Evolutionary conservation across 2,797 vertebrate genomes (phyloP).

Genomic region (Euphonia xanthogaster): DNA sequence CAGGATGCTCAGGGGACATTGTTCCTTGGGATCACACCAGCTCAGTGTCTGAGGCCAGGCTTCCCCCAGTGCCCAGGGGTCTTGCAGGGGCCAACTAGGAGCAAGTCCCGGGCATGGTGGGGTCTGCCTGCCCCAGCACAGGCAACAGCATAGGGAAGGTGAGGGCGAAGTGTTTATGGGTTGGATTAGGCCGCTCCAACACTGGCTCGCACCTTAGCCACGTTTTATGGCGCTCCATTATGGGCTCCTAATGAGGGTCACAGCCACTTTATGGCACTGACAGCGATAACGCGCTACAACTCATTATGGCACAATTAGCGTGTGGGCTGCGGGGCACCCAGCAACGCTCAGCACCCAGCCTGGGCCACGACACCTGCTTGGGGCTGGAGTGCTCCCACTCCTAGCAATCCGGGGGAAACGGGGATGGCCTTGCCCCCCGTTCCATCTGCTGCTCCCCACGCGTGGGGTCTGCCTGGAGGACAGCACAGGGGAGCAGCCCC

Average conservation of each 20-base stretch:
- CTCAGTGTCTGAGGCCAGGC: neutral
- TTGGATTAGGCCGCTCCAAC: constrained; percentile 35
- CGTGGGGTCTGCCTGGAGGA: neutral
- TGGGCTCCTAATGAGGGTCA: constrained; percentile 73
- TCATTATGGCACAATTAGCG: constrained; percentile 67
- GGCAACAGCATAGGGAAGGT: neutral
- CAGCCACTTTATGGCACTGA: constrained; percentile 67
- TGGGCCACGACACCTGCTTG: neutral
- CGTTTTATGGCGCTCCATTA: constrained; percentile 61
- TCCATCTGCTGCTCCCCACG: neutral
- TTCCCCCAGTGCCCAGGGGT: neutral
- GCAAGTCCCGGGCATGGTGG: neutral
- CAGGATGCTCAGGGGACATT: neutral
- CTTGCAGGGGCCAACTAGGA: rapidly evolving
- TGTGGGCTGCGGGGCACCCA: constrained; percentile 22
- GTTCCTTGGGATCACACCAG: rapidly evolving
- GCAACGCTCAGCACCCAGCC: neutral
- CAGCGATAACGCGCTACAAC: constrained; percentile 60
- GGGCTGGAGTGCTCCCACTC: neutral
- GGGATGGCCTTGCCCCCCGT: neutral
- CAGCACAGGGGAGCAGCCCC: neutral
- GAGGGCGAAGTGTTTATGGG: constrained; percentile 31
- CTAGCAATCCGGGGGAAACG: rapidly evolving
- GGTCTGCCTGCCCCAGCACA: neutral
- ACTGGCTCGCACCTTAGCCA: neutral